Base-by-base conservation (phyloP, 2,113 vertebrate genomes). In the Petaurus breviceps region DNA sequence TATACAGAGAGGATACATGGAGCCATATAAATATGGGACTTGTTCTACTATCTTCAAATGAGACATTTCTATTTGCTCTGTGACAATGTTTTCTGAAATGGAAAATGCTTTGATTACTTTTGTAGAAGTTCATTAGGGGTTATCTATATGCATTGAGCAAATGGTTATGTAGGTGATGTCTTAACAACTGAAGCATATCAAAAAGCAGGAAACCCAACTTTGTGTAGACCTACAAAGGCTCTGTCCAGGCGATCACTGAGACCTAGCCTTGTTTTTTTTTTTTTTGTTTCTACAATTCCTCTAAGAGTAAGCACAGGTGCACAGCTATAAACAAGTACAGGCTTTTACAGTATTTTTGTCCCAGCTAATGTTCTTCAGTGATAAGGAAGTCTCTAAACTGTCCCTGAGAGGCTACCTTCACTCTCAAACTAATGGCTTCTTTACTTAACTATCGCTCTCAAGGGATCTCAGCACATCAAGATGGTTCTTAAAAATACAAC, bases 21-120 rank as follows among this genome's bases (percentile, higher is more conserved):
- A 94, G 23, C 23, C 25, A 43, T 3, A 61, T 3, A 96, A 94
- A 94, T 91, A 96, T 84, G 28, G 47, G 94, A 95, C 97, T 91
- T 97, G 91, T 89, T 84, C 51, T 94, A n/a, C 68, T 37, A 25
- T 93, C 95, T 94, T 90, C 57, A 92, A 25, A 55, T 46, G 96
- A 97, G 93, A 16, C 9, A 90, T 93, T 96, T 97, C 95, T 97
- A 61, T 90, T 95, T 57, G 93, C 90, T 95, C 94, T 95, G 49
- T 90, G 95, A 95, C 93, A 54, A 49, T 91, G 93, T 93, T 47
- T 46, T 95, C 90, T 52, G 96, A 97, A 95, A 77, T 91, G 6
- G n/a, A 16, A 92, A 96, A 19, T 90, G 26, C 46, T 3, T 51
- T 96, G 55, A 89, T 89, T 89, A 93, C 12, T 1, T 92, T 14